Evolutionary conservation across 2,797 vertebrate species (phyloP), one percentile per base, ranked within the genome.

Genomic region (Trachops cirrhosus): DNA sequence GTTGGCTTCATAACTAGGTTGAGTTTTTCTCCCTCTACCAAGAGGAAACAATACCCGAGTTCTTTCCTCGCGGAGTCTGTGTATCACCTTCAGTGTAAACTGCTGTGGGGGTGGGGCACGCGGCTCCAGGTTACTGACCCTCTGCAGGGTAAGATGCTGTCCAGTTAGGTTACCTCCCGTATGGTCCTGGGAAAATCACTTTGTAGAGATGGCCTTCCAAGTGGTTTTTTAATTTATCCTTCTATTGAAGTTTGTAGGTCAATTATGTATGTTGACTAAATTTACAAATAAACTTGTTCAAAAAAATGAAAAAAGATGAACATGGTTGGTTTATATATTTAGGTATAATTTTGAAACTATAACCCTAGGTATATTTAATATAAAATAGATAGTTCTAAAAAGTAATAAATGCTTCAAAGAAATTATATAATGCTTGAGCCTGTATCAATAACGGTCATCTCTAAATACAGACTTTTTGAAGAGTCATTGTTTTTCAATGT

Each of bases 1-100:
- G 59, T 96, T 96, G 87, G 67, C 95, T 74, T 88, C 62, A 68
- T 75, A 90, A 80, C 59, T 95, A 95, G 92, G 68, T 79, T 93
- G 62, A 83, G 26, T 87, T 92, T 83, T 77, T 68, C 44, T 26
- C 57, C 57, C 24, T 92, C 57, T 73, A 29, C 2, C 11, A 54
- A 89, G 82, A 92, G 82, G 67, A 96, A 70, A 75, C 39, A 62
- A 71, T 34, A 34, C 64, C 0, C 6, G 92, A 86, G 91, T 93
- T 82, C 57, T 54, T 78, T 24, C 64, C 21, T 83, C 79, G 86
- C 86, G 79, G 57, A 87, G 54, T 95, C 83, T 94, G 78, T 88
- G 54, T 78, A 62, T 77, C 46, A 90, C 68, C 18, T 73, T 88
- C 82, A 80, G 83, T 41, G 68, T 74, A 34, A 46, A 73, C 24